These are phyloP conservation scores for Oostethus manadensis DNA, from an alignment of 2,113 vertebrate species.

Conservation along the genomic window DNA sequence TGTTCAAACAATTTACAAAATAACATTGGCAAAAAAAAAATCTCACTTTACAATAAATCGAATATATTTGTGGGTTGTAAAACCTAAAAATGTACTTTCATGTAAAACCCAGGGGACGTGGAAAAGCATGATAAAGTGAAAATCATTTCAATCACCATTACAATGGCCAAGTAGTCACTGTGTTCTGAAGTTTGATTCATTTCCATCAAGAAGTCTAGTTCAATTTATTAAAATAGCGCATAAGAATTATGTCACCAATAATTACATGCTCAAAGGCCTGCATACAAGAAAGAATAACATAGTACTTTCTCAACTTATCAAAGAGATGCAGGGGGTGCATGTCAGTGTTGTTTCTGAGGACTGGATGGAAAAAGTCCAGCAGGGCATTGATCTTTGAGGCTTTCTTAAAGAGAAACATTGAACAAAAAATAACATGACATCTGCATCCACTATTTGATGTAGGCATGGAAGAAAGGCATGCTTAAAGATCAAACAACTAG, in stretches of 20 bases:
- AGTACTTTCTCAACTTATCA: too few species aligned
- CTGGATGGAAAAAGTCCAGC: constrained; percentile 11
- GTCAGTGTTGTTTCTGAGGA: constrained; percentile 26
- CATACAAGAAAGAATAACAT: too few species aligned
- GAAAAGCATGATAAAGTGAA: too few species aligned
- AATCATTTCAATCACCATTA: too few species aligned
- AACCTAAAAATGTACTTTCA: too few species aligned
- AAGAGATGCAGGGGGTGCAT: constrained; percentile 13
- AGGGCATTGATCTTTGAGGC: not conserved
- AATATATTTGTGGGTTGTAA: too few species aligned
- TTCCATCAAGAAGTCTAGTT: constrained; percentile 12
- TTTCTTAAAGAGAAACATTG: constrained; percentile 16
- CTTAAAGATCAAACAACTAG: constrained; percentile 43
- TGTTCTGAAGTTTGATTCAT: too few species aligned
- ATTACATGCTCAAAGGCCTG: not conserved
- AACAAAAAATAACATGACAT: constrained; percentile 60
- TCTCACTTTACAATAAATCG: not conserved
- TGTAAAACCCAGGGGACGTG: too few species aligned
- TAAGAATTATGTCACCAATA: not conserved
- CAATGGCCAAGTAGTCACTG: too few species aligned
- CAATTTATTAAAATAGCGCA: constrained; percentile 1
- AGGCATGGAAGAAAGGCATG: constrained; percentile 18
- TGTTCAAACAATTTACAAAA: too few species aligned
- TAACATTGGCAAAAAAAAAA: not conserved
- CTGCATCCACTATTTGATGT: constrained; percentile 44